Conservation (phyloP, 2,113 vertebrate species). For the Microcebus tavaratra region DNA sequence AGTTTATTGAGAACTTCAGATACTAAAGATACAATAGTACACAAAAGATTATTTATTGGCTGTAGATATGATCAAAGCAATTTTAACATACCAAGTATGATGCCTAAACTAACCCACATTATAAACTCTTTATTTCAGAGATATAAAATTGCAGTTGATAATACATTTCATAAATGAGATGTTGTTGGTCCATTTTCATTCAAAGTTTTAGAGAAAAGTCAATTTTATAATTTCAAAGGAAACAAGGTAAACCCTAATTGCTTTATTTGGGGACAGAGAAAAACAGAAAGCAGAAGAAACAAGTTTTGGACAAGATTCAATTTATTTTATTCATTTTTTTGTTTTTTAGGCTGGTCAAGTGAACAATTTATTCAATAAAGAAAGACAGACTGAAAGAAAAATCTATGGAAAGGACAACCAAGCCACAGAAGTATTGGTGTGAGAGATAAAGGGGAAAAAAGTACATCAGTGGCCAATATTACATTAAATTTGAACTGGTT, state of each 20-base stretch:
- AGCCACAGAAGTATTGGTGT: background rate
- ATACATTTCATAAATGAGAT: background rate
- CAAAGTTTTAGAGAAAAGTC: slow-evolving; percentile 12
- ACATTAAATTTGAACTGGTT: background rate
- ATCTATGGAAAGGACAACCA: background rate
- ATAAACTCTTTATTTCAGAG: background rate
- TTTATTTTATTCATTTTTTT: background rate
- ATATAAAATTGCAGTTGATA: background rate
- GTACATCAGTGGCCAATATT: background rate
- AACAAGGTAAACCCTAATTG: background rate
- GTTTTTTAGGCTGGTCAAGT: too few species aligned
- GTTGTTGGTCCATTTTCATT: background rate
- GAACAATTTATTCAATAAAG: background rate
- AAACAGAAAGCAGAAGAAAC: slow-evolving; percentile 8
- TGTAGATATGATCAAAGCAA: background rate
- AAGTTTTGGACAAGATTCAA: background rate
- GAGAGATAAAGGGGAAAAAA: background rate
- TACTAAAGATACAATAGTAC: background rate
- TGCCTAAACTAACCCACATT: background rate
- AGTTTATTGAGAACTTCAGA: background rate
- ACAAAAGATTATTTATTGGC: background rate
- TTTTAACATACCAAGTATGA: background rate
- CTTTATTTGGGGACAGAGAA: background rate
- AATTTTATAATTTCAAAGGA: slow-evolving; percentile 3
- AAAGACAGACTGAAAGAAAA: background rate